Percentiles rank a stretch among this genome's conserved stretches.
These are phyloP conservation scores for Platorchestia sp. DNA, from an alignment of 1,140 invertebrate species.

Conservation along the genomic window DNA sequence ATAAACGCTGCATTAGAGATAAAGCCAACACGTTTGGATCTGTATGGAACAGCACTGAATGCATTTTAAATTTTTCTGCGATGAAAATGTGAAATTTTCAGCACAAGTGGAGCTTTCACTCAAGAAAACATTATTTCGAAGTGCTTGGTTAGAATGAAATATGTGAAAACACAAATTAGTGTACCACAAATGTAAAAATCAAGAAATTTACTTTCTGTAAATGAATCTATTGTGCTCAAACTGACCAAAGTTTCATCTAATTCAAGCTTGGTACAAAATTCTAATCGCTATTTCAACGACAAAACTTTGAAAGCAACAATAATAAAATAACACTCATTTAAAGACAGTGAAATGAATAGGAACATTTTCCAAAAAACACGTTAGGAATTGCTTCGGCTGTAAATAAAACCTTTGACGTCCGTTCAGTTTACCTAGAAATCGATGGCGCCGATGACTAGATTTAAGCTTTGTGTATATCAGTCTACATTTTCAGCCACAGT, in stretches of 20 bases:
- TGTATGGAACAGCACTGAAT: background rate
- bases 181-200: no score
- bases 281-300: background rate
- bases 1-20: no score
- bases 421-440: no score
- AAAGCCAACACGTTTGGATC: background rate
- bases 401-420: background rate
- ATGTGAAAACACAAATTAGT: background rate
- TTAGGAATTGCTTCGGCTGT: background rate
- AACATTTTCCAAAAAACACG: background rate
- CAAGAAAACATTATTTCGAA: background rate
- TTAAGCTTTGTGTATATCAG: no score
- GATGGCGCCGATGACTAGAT: no score
- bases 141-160: background rate
- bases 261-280: background rate
- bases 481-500: no score
- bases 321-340: background rate
- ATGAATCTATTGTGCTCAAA: no score
- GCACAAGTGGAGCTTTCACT: background rate
- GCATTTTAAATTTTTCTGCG: background rate
- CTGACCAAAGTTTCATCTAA: background rate
- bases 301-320: background rate
- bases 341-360: background rate
- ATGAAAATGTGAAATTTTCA: background rate
- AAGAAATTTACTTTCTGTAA: no score